Evolutionary conservation across 2,888 invertebrate genomes (phyloP).

Genomic region (Caenorhabditis doughertyi): DNA sequence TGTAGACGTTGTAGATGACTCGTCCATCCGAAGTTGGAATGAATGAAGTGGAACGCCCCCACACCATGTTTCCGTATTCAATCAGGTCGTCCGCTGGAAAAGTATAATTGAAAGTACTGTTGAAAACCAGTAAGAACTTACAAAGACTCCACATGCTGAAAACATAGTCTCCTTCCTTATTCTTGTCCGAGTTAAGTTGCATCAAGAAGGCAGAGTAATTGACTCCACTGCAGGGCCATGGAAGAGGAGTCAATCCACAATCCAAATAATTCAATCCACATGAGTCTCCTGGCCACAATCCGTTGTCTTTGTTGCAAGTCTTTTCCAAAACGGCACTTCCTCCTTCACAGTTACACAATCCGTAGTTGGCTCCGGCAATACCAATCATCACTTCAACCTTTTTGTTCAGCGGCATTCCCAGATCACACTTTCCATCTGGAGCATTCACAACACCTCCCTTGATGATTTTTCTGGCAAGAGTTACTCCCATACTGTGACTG

Average conservation of each 20-base stretch:
- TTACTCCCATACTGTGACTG: constrained; percentile 79
- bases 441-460: constrained; percentile 67
- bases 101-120: not conserved
- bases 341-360: constrained; percentile 78
- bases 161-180: constrained; percentile 68
- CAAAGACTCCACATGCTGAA: constrained; percentile 73
- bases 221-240: constrained; percentile 66
- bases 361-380: constrained; percentile 79
- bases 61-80: constrained; percentile 72
- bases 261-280: constrained; percentile 73
- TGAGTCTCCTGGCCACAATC: constrained; percentile 77
- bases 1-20: constrained; percentile 65
- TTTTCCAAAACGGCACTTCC: constrained; percentile 64
- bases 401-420: constrained; percentile 71
- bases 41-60: constrained; percentile 74
- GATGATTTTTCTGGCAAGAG: constrained; percentile 72
- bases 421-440: constrained; percentile 66
- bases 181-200: constrained; percentile 68
- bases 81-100: constrained; percentile 75
- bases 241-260: constrained; percentile 66
- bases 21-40: constrained; percentile 73
- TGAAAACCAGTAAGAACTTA: constrained; percentile 31
- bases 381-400: constrained; percentile 78
- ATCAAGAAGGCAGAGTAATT: constrained; percentile 67
- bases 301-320: constrained; percentile 74